Percentiles rank a stretch among this genome's conserved stretches.
phyloP scores from a whole-genome alignment of 2,797 vertebrate genomes.

The Tenualosa thibaudeaui region DNA sequence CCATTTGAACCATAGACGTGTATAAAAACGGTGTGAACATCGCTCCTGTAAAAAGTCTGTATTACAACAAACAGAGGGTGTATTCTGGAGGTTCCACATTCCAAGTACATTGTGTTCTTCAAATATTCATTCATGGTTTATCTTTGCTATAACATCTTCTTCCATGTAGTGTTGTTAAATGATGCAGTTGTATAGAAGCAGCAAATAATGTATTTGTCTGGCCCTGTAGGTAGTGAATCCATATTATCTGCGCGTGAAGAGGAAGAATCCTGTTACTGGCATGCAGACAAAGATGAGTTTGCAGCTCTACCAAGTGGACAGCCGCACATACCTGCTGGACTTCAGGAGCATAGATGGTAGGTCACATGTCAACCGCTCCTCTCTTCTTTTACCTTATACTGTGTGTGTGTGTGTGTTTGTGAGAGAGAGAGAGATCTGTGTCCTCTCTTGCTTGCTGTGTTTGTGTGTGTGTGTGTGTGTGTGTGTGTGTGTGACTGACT shows the following conservation, averaged over 20 bases:
- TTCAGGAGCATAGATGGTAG: constrained; percentile 98
- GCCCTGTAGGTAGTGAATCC: constrained; percentile 89
- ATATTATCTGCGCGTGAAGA: constrained; percentile 92
- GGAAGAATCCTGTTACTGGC: constrained; percentile 93
- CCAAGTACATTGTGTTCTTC: background rate
- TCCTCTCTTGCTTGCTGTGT: background rate
- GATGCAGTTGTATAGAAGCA: too few relatives aligned
- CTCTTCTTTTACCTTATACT: too few relatives aligned
- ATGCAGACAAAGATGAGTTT: constrained; percentile 98
- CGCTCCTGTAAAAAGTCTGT: too few relatives aligned
- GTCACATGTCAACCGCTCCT: background rate
- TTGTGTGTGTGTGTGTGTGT: background rate
- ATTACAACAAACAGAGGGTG: too few relatives aligned
- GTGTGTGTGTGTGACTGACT: constrained; percentile 3
- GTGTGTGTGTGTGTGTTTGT: too few relatives aligned
- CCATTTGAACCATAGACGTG: too few relatives aligned
- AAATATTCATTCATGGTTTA: too few relatives aligned
- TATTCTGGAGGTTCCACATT: too few relatives aligned
- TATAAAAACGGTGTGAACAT: too few relatives aligned
- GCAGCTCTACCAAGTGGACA: constrained; percentile 97
- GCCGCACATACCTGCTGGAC: constrained; percentile 95
- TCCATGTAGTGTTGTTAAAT: background rate
- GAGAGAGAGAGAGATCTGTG: too few relatives aligned
- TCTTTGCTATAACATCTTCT: background rate
- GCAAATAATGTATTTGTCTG: background rate